A percentile compares a stretch with the other conserved stretches of the same genome.
Evolutionary conservation across 1,140 invertebrate genomes (phyloP).

Genomic region (Hyphantria cunea): DNA sequence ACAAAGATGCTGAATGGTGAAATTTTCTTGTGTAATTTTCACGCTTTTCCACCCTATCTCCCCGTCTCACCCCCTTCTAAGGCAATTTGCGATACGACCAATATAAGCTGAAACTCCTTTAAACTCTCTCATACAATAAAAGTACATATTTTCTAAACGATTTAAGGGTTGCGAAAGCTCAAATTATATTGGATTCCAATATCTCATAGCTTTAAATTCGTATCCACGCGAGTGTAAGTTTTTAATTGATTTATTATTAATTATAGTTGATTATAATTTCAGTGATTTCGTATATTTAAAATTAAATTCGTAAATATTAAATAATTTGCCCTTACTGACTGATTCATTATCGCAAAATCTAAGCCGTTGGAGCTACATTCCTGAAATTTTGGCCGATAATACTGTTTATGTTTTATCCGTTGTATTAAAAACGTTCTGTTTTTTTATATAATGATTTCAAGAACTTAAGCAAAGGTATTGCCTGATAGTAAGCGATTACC

Average conservation of each 20-base stretch:
- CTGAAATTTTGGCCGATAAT: no score
- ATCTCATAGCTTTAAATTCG: constrained; percentile 40
- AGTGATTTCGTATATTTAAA: constrained; percentile 11
- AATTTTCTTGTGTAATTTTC: constrained; percentile 81
- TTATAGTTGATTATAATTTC: constrained; percentile 25
- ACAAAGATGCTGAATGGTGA: constrained; percentile 80
- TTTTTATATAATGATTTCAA: no score
- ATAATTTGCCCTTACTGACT: no score
- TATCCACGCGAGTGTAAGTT: constrained; percentile 45
- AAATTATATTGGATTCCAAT: constrained; percentile 28
- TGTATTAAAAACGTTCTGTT: no score
- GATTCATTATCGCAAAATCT: no score
- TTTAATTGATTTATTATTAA: constrained; percentile 57
- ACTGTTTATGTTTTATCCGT: no score
- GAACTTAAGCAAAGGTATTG: no score
- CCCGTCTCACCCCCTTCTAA: constrained; percentile 15
- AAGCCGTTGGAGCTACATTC: no score
- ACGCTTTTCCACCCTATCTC: constrained; percentile 58
- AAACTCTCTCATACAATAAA: not conserved
- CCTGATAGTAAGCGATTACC: no score
- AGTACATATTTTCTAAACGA: constrained; percentile 12
- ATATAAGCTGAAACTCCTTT: constrained; percentile 39
- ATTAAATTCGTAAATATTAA: no score
- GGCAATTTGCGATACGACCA: constrained; percentile 54
- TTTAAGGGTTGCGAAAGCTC: constrained; percentile 25